Evolutionary conservation across 2,113 vertebrate genomes (phyloP).

Genomic region (Pelodiscus sinensis): DNA sequence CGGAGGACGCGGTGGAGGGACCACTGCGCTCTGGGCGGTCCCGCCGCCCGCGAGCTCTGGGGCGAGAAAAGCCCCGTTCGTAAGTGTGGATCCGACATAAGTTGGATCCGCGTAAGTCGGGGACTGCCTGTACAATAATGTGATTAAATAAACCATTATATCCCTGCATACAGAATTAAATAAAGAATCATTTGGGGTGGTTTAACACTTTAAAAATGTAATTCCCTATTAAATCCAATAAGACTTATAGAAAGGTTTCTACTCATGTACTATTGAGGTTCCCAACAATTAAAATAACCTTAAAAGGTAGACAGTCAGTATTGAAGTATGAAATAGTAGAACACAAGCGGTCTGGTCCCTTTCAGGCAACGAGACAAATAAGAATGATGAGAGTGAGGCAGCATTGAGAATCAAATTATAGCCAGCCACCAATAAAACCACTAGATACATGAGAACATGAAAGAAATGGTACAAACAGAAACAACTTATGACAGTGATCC

Average conservation of each 20-base stretch:
- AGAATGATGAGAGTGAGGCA: slow-evolving; percentile 39
- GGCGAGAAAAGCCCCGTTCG: no score
- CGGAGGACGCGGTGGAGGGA: no score
- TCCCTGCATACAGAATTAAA: neutral
- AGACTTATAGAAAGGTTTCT: neutral
- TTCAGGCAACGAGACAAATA: slow-evolving; percentile 17
- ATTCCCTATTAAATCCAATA: neutral
- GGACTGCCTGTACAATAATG: no score
- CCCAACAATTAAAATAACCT: slow-evolving; percentile 25
- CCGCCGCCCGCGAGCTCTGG: no score
- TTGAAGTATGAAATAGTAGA: slow-evolving; percentile 36
- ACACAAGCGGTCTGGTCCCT: slow-evolving; percentile 51
- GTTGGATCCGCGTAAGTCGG: no score
- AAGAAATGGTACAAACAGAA: slow-evolving; percentile 73
- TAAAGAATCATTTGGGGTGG: neutral
- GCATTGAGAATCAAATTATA: slow-evolving; percentile 63
- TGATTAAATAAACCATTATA: neutral
- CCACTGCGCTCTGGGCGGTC: no score
- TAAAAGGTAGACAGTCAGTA: slow-evolving; percentile 23
- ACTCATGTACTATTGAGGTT: slow-evolving; percentile 20
- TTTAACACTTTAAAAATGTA: neutral
- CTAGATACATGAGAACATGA: slow-evolving; percentile 59
- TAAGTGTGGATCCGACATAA: no score
- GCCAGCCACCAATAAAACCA: slow-evolving; percentile 65
- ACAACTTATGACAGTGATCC: slow-evolving; percentile 74